These are phyloP conservation scores for Frankliniella intonsa DNA, from an alignment of 2,888 invertebrate genomes.

Conservation along the genomic window DNA sequence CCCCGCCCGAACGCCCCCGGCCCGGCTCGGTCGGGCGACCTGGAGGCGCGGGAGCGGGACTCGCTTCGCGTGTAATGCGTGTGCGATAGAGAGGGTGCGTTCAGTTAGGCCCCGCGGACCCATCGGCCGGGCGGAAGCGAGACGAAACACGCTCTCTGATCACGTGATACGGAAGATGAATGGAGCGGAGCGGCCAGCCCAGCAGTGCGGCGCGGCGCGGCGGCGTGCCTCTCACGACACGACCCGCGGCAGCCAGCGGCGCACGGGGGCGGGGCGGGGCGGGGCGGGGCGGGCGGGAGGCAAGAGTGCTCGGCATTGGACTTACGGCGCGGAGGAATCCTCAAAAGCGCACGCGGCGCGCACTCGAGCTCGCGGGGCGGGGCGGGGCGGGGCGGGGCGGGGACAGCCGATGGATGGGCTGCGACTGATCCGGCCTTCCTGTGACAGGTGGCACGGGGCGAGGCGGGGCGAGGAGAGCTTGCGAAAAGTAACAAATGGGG, in stretches of 20 bases:
- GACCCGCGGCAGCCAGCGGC: not conserved
- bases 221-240: not conserved
- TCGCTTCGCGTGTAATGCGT: no score
- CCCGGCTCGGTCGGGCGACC: not conserved
- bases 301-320: not conserved
- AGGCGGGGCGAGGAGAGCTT: not conserved
- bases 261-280: not conserved
- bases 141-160: not conserved
- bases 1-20: not conserved
- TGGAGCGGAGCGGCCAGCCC: not conserved
- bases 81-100: no score
- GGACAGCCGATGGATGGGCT: no score
- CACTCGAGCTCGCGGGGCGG: not conserved
- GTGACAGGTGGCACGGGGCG: not conserved
- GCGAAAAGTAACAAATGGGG: not conserved
- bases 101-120: no score
- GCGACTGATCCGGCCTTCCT: not conserved
- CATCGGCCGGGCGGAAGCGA: no score
- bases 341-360: no score
- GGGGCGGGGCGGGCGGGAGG: not conserved
- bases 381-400: not conserved
- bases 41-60: no score
- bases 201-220: not conserved
- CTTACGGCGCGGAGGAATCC: no score
- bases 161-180: constrained; percentile 18